Conservation (phyloP, 1,140 invertebrate species). For the Lucilia cuprina region DNA sequence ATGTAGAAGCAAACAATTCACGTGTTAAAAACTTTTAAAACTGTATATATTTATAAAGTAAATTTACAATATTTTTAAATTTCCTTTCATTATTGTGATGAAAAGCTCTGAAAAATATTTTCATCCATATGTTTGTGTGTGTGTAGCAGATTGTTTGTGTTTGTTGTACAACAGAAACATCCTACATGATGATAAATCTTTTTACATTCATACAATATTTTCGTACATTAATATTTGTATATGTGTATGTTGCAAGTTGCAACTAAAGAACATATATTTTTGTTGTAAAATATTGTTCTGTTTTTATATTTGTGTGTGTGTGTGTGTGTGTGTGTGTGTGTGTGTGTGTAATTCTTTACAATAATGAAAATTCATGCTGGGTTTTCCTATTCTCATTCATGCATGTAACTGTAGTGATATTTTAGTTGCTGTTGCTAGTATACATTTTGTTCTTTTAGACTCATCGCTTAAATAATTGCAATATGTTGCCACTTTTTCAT, state of each 20-base stretch:
- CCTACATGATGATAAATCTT: too few species aligned
- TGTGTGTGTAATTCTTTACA: neutral
- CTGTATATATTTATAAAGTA: too few species aligned
- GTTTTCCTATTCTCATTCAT: neutral
- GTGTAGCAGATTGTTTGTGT: too few species aligned
- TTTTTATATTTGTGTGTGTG: neutral
- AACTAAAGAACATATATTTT: neutral
- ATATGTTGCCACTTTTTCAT: slow-evolving; percentile 14
- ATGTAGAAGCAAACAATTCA: neutral
- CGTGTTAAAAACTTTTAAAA: neutral
- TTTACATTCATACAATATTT: too few species aligned
- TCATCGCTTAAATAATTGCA: slow-evolving; percentile 17
- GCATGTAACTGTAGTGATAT: neutral
- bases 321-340: neutral
- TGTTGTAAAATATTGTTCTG: neutral
- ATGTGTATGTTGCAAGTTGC: too few species aligned
- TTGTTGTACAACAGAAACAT: too few species aligned
- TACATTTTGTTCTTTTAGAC: neutral
- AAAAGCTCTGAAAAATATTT: neutral
- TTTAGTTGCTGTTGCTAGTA: neutral
- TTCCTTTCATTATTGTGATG: neutral
- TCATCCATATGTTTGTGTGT: too few species aligned
- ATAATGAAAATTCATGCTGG: slow-evolving; percentile 10
- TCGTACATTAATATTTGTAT: too few species aligned
- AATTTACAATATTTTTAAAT: too few species aligned